Evolutionary conservation across 2,888 invertebrate species (phyloP).

Genomic region (Teleiodes luculella): DNA sequence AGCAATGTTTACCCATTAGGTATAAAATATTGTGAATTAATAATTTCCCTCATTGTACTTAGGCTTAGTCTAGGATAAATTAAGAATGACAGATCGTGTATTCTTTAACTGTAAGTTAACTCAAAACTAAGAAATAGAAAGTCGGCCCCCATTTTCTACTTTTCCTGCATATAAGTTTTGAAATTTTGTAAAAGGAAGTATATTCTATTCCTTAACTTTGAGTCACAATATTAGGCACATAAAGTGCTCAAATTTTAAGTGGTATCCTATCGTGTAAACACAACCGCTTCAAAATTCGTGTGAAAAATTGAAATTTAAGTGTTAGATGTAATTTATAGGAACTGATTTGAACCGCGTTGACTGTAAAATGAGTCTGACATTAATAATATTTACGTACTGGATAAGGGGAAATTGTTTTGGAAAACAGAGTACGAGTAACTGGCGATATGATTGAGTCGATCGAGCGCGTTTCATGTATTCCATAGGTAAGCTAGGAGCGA

Average conservation of each 20-base stretch:
- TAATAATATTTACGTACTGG: constrained; percentile 38
- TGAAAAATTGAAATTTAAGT: constrained; percentile 23
- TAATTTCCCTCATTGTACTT: constrained; percentile 62
- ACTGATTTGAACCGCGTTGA: constrained; percentile 55
- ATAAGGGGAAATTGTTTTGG: constrained; percentile 60
- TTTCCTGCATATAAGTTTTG: not conserved
- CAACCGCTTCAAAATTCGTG: constrained; percentile 53
- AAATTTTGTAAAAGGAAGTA: not conserved
- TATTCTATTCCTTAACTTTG: constrained; percentile 3
- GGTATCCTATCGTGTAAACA: constrained; percentile 35
- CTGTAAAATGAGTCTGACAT: constrained; percentile 62
- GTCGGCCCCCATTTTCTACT: too few species aligned
- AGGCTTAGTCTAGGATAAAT: constrained; percentile 42
- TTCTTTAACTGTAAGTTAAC: constrained; percentile 32
- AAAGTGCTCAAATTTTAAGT: constrained; percentile 26
- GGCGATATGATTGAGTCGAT: constrained; percentile 13
- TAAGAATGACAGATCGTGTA: constrained; percentile 35
- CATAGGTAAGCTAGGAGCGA: not conserved
- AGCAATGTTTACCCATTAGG: not conserved
- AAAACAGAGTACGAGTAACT: constrained; percentile 37
- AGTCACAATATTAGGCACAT: constrained; percentile 9
- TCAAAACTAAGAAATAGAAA: constrained; percentile 8
- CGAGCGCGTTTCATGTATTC: constrained; percentile 13
- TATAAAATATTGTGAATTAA: constrained; percentile 29
- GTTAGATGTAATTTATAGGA: constrained; percentile 38